Evolutionary conservation across 2,113 vertebrate species (phyloP).

Genomic region (Myrmophylax atrothorax): DNA sequence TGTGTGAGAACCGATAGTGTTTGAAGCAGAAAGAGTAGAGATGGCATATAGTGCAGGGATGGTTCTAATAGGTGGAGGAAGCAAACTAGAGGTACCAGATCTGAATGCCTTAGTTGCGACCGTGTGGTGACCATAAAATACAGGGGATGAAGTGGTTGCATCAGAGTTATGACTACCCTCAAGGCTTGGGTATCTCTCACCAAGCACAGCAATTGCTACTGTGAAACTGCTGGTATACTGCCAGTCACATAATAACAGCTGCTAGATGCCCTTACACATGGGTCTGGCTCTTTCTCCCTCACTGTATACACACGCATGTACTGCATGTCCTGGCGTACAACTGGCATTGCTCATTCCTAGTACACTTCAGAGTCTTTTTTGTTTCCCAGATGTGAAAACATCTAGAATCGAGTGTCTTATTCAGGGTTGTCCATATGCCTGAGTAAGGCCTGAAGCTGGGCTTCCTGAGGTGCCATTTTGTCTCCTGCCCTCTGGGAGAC

Average conservation of each 20-base stretch:
- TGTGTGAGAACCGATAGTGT: not conserved
- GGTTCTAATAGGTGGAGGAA: not conserved
- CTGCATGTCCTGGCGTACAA: not conserved
- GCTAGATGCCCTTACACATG: not conserved
- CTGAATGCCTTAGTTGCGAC: not conserved
- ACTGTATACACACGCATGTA: rapidly evolving
- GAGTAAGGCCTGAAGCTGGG: not conserved
- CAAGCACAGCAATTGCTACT: not conserved
- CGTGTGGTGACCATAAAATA: rapidly evolving
- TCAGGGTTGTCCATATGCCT: not conserved
- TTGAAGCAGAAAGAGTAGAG: not conserved
- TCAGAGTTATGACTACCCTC: not conserved
- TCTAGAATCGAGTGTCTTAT: not conserved
- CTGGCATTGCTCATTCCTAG: not conserved
- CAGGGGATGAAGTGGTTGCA: too few species aligned
- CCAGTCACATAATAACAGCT: not conserved
- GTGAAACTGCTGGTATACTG: not conserved
- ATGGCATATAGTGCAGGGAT: rapidly evolving
- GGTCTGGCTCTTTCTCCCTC: not conserved
- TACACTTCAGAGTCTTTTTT: not conserved
- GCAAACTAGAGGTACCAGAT: not conserved
- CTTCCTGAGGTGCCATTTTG: not conserved
- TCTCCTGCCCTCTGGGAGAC: not conserved
- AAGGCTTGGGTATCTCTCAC: not conserved
- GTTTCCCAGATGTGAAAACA: not conserved